phyloP scores from a whole-genome alignment of 2,797 vertebrate genomes.

The Rhinatrema bivittatum region DNA sequence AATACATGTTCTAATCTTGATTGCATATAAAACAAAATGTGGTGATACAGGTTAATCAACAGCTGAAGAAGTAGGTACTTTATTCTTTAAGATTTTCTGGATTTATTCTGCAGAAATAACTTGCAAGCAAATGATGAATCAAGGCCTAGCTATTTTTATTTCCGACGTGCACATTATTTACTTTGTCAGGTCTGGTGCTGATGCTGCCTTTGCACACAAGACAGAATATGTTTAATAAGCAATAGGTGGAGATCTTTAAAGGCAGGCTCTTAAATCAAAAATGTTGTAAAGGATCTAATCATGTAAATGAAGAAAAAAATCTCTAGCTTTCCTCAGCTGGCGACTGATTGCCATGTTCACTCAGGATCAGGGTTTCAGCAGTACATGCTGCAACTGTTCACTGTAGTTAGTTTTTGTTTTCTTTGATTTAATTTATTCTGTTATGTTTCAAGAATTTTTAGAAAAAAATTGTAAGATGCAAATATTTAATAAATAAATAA shows the following conservation, averaged over 20 bases:
- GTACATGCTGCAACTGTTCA: not conserved
- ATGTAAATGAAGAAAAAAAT: conserved; percentile 16
- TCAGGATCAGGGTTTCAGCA: not conserved
- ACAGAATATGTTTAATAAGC: conserved; percentile 32
- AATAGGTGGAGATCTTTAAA: conserved; percentile 30
- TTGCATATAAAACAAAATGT: conserved; percentile 19
- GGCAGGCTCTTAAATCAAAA: conserved; percentile 38
- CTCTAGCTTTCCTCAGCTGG: conserved; percentile 8
- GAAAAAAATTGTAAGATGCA: too few species aligned
- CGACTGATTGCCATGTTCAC: conserved; percentile 19
- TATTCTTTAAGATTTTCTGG: not conserved
- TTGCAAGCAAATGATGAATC: conserved; percentile 14
- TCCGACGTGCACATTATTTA: conserved; percentile 13
- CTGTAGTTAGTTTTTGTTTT: conserved; percentile 5
- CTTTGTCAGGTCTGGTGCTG: conserved; percentile 5
- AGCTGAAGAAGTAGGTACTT: not conserved
- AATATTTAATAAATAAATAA: too few species aligned
- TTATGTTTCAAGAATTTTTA: not conserved
- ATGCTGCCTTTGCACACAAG: not conserved
- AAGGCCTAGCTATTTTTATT: conserved; percentile 22
- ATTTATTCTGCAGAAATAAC: not conserved
- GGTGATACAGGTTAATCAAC: too few species aligned
- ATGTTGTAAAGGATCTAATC: conserved; percentile 36
- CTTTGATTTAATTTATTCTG: conserved; percentile 1
- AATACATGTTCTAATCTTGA: conserved; percentile 4